A percentile compares a stretch with the other conserved stretches of the same genome.
These are phyloP conservation scores for Magallana gigas DNA, from an alignment of 1,140 invertebrate genomes.

Conservation along the genomic window DNA sequence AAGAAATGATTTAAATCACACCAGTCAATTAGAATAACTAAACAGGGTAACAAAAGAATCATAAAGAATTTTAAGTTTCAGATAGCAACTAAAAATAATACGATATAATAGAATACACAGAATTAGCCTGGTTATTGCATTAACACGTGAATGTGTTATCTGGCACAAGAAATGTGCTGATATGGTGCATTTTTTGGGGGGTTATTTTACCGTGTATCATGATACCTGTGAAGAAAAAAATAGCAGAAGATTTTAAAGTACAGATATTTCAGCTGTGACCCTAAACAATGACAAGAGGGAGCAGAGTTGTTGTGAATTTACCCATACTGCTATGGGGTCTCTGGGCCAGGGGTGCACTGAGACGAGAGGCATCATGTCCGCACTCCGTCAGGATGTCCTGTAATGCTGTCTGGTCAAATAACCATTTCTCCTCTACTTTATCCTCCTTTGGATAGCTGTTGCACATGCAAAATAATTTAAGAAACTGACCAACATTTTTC, in stretches of 20 bases:
- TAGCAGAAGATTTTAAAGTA: not conserved
- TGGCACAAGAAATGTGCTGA: not conserved
- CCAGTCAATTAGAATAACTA: no score
- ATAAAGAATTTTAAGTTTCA: no score
- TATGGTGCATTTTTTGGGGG: not conserved
- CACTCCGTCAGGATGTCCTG: constrained; percentile 74
- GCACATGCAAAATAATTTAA: constrained; percentile 26
- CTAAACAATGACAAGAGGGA: not conserved
- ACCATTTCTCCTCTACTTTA: constrained; percentile 67
- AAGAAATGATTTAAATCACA: no score
- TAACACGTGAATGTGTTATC: not conserved
- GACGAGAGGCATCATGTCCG: constrained; percentile 76
- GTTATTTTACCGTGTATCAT: constrained; percentile 2
- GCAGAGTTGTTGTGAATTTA: constrained; percentile 45
- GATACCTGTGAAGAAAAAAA: constrained; percentile 3
- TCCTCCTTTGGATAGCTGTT: constrained; percentile 68
- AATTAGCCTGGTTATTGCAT: not conserved
- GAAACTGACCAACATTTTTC: not conserved
- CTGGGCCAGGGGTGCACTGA: constrained; percentile 74
- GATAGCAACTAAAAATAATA: no score
- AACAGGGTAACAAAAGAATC: no score
- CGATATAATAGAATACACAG: no score
- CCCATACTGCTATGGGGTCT: constrained; percentile 79
- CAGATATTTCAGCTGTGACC: not conserved
- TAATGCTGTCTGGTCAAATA: constrained; percentile 78